Conservation (phyloP, 2,113 vertebrate species). For the Mesembrinibis cayennensis region DNA sequence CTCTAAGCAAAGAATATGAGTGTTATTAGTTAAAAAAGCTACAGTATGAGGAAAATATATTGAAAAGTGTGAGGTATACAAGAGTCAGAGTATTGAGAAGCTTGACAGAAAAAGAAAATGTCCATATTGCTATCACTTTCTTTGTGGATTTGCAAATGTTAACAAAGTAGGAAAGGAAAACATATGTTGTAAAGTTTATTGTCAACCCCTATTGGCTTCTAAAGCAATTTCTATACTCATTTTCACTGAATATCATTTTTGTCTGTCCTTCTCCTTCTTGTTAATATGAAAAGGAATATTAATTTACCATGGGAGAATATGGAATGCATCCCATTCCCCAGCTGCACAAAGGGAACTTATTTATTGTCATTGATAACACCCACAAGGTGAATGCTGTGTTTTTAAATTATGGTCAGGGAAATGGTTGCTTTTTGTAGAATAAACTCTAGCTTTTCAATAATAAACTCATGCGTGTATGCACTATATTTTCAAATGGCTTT, state of each 20-base stretch:
- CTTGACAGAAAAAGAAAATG: background rate
- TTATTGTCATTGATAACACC: background rate
- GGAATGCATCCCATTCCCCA: background rate
- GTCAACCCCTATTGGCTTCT: background rate
- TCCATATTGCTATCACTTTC: background rate
- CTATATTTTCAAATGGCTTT: background rate
- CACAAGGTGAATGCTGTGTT: background rate
- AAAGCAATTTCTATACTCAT: background rate
- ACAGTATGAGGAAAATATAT: background rate
- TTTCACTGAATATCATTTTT: background rate
- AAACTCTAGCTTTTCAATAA: background rate
- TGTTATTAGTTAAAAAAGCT: constrained; percentile 15
- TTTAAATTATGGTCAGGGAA: background rate
- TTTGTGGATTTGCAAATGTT: constrained; percentile 3
- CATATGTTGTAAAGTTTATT: background rate
- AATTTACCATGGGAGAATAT: background rate
- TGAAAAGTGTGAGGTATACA: background rate
- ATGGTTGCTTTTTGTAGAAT: background rate
- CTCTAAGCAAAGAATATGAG: constrained; percentile 28
- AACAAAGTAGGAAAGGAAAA: constrained; percentile 4
- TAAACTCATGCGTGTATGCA: background rate
- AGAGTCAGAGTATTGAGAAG: background rate
- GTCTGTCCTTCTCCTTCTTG: background rate
- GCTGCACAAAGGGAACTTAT: background rate
- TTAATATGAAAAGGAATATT: background rate